phyloP scores from a whole-genome alignment of 1,140 invertebrate species.

The Drosophila virilis region DNA sequence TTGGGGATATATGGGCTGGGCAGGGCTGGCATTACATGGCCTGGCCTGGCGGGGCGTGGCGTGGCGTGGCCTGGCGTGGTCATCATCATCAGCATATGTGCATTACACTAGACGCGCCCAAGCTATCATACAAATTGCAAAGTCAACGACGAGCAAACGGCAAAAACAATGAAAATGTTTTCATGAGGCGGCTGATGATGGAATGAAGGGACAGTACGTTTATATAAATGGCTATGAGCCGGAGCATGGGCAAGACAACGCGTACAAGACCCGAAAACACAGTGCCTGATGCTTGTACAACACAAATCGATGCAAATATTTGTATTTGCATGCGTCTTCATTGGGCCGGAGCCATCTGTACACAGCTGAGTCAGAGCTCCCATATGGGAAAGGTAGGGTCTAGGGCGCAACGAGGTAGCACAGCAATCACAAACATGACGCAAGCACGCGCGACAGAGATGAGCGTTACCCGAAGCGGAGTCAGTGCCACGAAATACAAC shows the following conservation, averaged over 20 bases:
- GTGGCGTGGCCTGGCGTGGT: background rate
- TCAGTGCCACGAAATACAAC: background rate
- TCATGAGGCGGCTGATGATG: slow-evolving; percentile 5
- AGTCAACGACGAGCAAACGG: slow-evolving; percentile 68
- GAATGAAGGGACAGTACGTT: background rate
- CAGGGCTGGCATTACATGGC: too few relatives aligned
- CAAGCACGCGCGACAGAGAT: slow-evolving; percentile 33
- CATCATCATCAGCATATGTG: slow-evolving; percentile 35
- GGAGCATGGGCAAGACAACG: background rate
- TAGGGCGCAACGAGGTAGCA: background rate
- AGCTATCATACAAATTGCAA: slow-evolving; percentile 55
- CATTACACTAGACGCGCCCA: slow-evolving; percentile 59
- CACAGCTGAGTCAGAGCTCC: slow-evolving; percentile 22
- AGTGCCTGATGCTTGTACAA: slow-evolving; percentile 56
- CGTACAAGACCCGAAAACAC: slow-evolving; percentile 21
- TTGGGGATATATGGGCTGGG: background rate
- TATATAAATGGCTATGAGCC: background rate
- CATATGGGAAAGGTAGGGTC: too few relatives aligned
- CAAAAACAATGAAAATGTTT: slow-evolving; percentile 67
- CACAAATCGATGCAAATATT: slow-evolving; percentile 82
- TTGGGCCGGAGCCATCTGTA: slow-evolving; percentile 49
- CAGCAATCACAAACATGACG: slow-evolving; percentile 34
- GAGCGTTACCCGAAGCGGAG: background rate
- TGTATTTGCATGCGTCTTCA: slow-evolving; percentile 77
- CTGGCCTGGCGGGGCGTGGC: background rate